These are phyloP conservation scores for Sturnus vulgaris DNA, from an alignment of 2,113 vertebrate species.

Conservation along the genomic window DNA sequence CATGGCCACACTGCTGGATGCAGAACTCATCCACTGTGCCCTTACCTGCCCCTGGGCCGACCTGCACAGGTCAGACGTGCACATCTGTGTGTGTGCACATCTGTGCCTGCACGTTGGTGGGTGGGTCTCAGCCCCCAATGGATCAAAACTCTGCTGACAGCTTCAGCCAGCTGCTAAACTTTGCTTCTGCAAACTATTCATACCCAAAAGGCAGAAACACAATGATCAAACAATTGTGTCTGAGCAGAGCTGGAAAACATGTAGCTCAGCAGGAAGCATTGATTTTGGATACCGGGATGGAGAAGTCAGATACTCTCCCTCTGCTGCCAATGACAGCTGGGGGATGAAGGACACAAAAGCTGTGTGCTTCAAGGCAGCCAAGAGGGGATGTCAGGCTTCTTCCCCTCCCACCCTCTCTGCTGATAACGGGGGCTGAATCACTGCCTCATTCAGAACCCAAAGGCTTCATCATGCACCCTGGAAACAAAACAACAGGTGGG, in stretches of 20 bases:
- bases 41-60: neutral
- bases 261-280: conserved; percentile 36
- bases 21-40: accelerated
- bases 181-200: neutral
- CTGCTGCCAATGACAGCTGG: neutral
- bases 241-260: neutral
- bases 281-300: neutral
- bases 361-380: neutral
- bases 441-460: neutral
- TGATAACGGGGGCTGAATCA: neutral
- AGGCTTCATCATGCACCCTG: neutral
- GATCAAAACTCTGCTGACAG: neutral
- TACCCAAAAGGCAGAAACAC: conserved; percentile 17
- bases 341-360: neutral
- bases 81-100: neutral
- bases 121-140: neutral
- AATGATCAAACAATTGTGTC: conserved; percentile 29
- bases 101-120: neutral
- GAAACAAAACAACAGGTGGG: neutral
- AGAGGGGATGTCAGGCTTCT: neutral
- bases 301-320: conserved; percentile 3
- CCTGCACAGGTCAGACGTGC: neutral
- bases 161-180: conserved; percentile 4
- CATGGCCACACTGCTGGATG: neutral
- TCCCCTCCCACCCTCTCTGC: neutral